Evolutionary conservation across 2,797 vertebrate species (phyloP), one percentile per base, ranked within the genome.

Genomic region (Lagocephalus sceleratus): DNA sequence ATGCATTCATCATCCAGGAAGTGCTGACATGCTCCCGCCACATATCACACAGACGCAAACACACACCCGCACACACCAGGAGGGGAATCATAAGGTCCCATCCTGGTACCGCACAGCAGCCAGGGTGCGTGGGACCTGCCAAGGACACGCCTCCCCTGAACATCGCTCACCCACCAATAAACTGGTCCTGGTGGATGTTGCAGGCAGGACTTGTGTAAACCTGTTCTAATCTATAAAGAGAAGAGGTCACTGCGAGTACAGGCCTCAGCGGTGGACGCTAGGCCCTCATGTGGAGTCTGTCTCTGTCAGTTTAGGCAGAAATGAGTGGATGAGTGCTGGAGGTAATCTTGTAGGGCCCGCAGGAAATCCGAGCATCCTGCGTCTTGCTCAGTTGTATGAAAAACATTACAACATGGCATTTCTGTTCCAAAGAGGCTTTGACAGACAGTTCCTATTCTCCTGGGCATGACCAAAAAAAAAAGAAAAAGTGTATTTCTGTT

Each of bases 401-500:
- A 29, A 29, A 29, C 7, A 29, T 8, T 29, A 8, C 3, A 29
- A 29, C 9, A 29, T 29, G 29, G 3, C 38, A 39, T 39, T 8
- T 8, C 16, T 17, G 40, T 17, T 17, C n/a, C 5, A n/a, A 11
- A 21, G 42, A 44, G 48, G 40, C 43, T 47, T 26, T 54, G 29
- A 56, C 19, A 35, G 10, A n/a, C 19, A 32, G n/a, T 16, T 12
- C 44, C 22, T 23, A 52, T 47, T 50, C 26, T 20, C 29, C 23
- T 22, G 62, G 16, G 17, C 54, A 25, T 10, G 15, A 62, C 57
- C 64, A 5, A 47, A 63, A 29, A 29, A 29, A 29, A 2, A 29
- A 29, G 11, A 29, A 2, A 59, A 46, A 2, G 41, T 53, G 48
- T 40, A 46, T 63, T 61, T 64, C 46, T 26, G 29, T 42, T 51